phyloP scores from a whole-genome alignment of 2,797 vertebrate genomes.

The Tenualosa thibaudeaui region DNA sequence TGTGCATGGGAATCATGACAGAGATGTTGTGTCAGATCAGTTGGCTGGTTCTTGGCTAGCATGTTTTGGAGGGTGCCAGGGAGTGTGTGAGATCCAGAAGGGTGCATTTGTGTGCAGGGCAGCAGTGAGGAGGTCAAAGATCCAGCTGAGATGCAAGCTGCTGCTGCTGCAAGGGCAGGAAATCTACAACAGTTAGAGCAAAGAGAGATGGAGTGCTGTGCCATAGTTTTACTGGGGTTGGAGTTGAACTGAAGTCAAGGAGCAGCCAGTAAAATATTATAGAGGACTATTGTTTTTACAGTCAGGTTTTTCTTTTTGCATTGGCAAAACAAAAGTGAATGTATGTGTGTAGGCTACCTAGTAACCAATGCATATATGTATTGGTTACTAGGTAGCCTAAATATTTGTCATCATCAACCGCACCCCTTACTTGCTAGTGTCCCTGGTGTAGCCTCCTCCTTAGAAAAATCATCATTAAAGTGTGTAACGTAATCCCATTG shows the following conservation, averaged over 20 bases:
- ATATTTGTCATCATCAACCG: too few relatives aligned
- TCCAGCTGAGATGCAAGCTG: constrained; percentile 77
- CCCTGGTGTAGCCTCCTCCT: too few relatives aligned
- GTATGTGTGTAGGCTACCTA: too few relatives aligned
- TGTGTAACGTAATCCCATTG: too few relatives aligned
- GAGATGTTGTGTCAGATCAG: constrained; percentile 17
- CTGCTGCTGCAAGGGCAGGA: constrained; percentile 63
- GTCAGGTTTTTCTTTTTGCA: not conserved
- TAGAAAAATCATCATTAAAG: too few relatives aligned
- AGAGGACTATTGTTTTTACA: not conserved
- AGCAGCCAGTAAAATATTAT: not conserved
- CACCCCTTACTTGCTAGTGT: too few relatives aligned
- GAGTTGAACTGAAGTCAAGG: not conserved
- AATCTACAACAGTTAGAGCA: constrained; percentile 53
- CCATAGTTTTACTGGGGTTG: constrained; percentile 15
- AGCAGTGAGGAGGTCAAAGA: constrained; percentile 67
- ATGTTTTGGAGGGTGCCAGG: not conserved
- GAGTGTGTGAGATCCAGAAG: constrained; percentile 23
- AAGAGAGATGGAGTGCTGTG: constrained; percentile 23
- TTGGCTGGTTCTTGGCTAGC: not conserved
- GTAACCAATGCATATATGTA: too few relatives aligned
- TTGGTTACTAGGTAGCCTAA: too few relatives aligned
- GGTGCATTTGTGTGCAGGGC: constrained; percentile 40
- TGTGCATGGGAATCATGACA: not conserved
- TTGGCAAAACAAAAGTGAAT: too few relatives aligned